Evolutionary conservation across 2,888 invertebrate species (phyloP).

Genomic region (Agrochola lychnidis): DNA sequence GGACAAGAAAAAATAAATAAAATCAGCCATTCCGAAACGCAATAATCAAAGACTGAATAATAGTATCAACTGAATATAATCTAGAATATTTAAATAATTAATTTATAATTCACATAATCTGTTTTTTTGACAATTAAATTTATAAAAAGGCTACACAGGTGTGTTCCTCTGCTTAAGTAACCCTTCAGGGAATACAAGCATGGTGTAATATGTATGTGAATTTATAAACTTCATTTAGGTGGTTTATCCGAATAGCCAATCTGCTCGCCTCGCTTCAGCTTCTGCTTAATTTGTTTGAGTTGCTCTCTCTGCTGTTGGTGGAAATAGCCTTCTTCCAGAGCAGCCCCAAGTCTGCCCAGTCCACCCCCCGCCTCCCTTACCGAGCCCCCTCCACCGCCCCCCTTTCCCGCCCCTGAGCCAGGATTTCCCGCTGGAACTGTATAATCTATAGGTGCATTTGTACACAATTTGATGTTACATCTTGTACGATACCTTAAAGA

Average conservation of each 20-base stretch:
- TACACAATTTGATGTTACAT: constrained; percentile 3
- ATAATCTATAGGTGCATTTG: constrained; percentile 19
- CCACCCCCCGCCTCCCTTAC: constrained; percentile 80
- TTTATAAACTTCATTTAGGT: constrained; percentile 27
- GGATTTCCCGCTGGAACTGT: constrained; percentile 63
- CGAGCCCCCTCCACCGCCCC: constrained; percentile 79
- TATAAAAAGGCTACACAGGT: background rate
- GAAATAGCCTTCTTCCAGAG: constrained; percentile 83
- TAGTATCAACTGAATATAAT: background rate
- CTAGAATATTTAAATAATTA: constrained; percentile 19
- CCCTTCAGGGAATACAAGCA: no score
- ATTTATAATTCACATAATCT: constrained; percentile 23
- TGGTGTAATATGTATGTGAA: no score
- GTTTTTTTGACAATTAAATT: background rate
- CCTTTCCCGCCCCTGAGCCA: constrained; percentile 80
- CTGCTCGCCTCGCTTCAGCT: constrained; percentile 64
- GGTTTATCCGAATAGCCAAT: constrained; percentile 38
- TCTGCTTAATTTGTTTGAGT: constrained; percentile 76
- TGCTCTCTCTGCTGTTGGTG: constrained; percentile 77
- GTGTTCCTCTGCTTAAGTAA: background rate
- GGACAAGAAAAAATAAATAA: background rate
- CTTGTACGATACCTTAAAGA: background rate
- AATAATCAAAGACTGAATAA: background rate
- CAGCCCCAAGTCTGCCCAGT: constrained; percentile 78
- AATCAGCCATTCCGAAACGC: background rate